A percentile compares a stretch with the other conserved stretches of the same genome.
Conservation (phyloP, 2,888 invertebrate genomes). For the Cenopis cana region DNA sequence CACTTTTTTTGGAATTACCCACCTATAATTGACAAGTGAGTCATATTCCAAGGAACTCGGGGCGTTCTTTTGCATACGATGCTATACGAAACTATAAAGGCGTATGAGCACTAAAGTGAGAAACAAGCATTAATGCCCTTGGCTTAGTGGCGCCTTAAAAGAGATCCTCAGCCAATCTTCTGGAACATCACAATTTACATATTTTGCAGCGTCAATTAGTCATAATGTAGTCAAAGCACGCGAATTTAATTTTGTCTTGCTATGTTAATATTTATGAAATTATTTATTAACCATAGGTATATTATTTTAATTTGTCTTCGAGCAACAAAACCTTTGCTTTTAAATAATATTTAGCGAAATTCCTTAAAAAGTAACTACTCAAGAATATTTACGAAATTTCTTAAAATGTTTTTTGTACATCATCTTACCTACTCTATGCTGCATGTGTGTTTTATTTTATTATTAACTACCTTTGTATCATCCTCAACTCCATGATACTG, state of each 20-base stretch:
- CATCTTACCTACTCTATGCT: too few relatives aligned
- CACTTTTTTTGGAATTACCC: too few relatives aligned
- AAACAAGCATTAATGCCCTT: background rate
- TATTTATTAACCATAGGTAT: background rate
- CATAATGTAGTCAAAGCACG: slow-evolving; percentile 25
- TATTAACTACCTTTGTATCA: background rate
- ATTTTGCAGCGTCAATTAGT: slow-evolving; percentile 33
- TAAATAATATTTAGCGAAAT: too few relatives aligned
- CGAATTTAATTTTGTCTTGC: background rate
- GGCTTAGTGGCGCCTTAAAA: background rate
- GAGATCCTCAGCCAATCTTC: slow-evolving; percentile 24
- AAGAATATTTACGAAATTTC: background rate
- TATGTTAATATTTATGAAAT: background rate
- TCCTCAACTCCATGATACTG: background rate
- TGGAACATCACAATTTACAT: slow-evolving; percentile 21
- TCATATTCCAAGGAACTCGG: slow-evolving; percentile 27
- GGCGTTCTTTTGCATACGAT: slow-evolving; percentile 16
- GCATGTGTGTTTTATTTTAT: too few relatives aligned
- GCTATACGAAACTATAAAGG: background rate
- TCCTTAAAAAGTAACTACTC: background rate
- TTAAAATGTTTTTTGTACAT: background rate
- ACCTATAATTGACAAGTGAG: slow-evolving; percentile 35
- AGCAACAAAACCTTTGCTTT: background rate
- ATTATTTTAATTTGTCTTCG: background rate
- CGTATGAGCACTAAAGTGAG: background rate